Evolutionary conservation across 2,888 invertebrate genomes (phyloP).

Genomic region (Nudaria mundana): DNA sequence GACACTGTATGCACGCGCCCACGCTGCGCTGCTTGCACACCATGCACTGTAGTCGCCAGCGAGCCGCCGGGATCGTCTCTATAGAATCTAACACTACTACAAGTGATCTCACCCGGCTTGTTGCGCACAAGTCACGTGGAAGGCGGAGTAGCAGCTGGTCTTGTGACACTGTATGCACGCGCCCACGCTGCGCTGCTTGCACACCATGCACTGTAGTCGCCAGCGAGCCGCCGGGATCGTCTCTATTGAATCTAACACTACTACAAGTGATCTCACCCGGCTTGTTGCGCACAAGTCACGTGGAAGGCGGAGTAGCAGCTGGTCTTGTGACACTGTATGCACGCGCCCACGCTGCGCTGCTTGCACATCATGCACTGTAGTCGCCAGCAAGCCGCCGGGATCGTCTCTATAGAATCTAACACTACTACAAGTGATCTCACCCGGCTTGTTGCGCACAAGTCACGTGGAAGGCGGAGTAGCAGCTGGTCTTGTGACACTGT

Average conservation of each 20-base stretch:
- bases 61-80: slow-evolving; percentile 95
- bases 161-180: slow-evolving; percentile 99
- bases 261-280: no score
- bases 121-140: slow-evolving; percentile 99
- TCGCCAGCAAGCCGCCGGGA: slow-evolving; percentile 97
- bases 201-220: slow-evolving; percentile 98
- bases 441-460: slow-evolving; percentile 98
- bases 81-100: slow-evolving; percentile 96
- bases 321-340: slow-evolving; percentile 98
- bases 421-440: no score
- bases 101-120: slow-evolving; percentile 90
- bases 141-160: slow-evolving; percentile 97
- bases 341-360: slow-evolving; percentile 95
- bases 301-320: slow-evolving; percentile 99
- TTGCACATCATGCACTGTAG: slow-evolving; percentile 99
- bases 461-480: slow-evolving; percentile 99
- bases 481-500: slow-evolving; percentile 97
- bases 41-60: slow-evolving; percentile 98
- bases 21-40: slow-evolving; percentile 96
- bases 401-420: slow-evolving; percentile 96
- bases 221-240: slow-evolving; percentile 97
- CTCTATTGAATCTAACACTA: slow-evolving; percentile 95
- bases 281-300: slow-evolving; percentile 99
- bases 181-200: slow-evolving; percentile 94
- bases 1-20: slow-evolving; percentile 99